Conservation (phyloP, 2,797 vertebrate species). For the Mormyrops boulengeri region DNA sequence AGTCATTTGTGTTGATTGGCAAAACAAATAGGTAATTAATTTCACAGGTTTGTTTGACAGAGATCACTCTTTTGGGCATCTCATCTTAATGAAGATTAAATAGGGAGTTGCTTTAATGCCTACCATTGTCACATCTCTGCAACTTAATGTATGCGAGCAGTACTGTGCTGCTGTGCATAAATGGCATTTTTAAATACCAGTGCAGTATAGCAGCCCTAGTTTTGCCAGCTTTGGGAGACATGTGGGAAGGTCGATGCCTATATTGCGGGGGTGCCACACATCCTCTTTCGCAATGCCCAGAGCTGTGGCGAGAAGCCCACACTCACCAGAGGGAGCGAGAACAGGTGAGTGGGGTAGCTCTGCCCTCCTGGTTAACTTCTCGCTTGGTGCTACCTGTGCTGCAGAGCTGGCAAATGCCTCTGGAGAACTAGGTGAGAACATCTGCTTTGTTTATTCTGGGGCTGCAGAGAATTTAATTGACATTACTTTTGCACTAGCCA, state of each 20-base stretch:
- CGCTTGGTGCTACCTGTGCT: neutral
- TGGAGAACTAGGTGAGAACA: neutral
- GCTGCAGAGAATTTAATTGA: neutral
- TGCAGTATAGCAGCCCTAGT: neutral
- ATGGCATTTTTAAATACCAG: neutral
- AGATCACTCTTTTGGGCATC: slow-evolving; percentile 8
- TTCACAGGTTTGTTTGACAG: neutral
- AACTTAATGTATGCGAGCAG: neutral
- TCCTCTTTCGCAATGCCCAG: neutral
- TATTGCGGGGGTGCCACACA: neutral
- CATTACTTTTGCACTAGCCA: neutral
- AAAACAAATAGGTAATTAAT: slow-evolving; percentile 10
- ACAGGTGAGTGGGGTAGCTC: neutral
- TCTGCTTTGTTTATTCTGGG: neutral
- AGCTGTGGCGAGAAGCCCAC: neutral
- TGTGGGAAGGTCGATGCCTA: neutral
- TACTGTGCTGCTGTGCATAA: neutral
- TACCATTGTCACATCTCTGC: neutral
- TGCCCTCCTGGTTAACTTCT: neutral
- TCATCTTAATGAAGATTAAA: slow-evolving; percentile 1
- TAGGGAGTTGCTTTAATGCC: neutral
- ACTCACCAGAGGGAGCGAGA: neutral
- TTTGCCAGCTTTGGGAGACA: neutral
- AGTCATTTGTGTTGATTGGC: slow-evolving; percentile 2
- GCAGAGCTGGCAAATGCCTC: neutral